Percentiles rank a stretch among this genome's conserved stretches.
Conservation (phyloP, 2,888 invertebrate genomes). For the Leptarthrus brevirostris region DNA sequence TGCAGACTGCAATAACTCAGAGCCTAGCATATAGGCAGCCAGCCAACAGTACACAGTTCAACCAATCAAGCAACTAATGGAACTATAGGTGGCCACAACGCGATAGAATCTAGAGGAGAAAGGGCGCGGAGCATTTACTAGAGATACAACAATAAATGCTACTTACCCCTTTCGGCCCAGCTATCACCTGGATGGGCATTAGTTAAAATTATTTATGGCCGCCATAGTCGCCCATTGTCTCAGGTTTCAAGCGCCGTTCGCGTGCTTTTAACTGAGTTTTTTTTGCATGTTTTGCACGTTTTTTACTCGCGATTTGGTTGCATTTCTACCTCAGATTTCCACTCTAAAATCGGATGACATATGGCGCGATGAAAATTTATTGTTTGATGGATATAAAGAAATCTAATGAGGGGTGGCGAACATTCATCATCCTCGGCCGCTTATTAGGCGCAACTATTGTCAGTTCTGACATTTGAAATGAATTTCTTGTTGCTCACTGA, state of each 20-base stretch:
- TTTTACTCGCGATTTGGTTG: slow-evolving; percentile 13
- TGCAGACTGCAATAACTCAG: slow-evolving; percentile 45
- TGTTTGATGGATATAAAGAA: slow-evolving; percentile 27
- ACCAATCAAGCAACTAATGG: slow-evolving; percentile 43
- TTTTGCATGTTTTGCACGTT: slow-evolving; percentile 7
- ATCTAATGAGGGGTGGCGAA: slow-evolving; percentile 34
- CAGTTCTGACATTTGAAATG: not conserved
- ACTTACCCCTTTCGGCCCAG: slow-evolving; percentile 32
- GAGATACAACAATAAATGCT: slow-evolving; percentile 35
- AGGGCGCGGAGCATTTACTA: slow-evolving; percentile 26
- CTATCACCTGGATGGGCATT: slow-evolving; percentile 49
- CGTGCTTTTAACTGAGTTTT: slow-evolving; percentile 16
- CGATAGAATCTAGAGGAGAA: slow-evolving; percentile 37
- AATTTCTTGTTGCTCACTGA: too few relatives aligned
- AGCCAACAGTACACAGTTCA: slow-evolving; percentile 8
- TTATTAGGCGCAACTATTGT: slow-evolving; percentile 33
- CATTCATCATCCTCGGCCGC: slow-evolving; percentile 18
- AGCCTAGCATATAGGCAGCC: slow-evolving; percentile 15
- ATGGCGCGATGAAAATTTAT: slow-evolving; percentile 46
- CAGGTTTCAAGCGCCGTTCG: slow-evolving; percentile 42
- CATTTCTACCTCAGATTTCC: slow-evolving; percentile 22
- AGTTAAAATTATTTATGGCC: slow-evolving; percentile 54
- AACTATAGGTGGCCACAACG: slow-evolving; percentile 27
- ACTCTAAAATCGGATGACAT: slow-evolving; percentile 45
- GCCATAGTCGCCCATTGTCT: slow-evolving; percentile 46